phyloP scores from a whole-genome alignment of 2,888 invertebrate species.

The Phalera bucephala region DNA sequence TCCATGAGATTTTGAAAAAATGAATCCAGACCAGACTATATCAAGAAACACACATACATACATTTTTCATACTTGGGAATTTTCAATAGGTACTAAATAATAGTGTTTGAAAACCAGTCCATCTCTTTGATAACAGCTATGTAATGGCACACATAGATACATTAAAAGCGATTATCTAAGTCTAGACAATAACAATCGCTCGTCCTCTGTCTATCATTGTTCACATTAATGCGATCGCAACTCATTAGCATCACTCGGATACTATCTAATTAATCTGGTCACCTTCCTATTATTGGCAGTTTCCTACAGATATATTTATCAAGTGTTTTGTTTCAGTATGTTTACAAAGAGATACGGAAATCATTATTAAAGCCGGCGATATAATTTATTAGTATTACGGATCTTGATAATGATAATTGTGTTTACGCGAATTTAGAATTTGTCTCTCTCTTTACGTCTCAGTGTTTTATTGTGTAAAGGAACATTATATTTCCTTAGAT shows the following conservation, averaged over 20 bases:
- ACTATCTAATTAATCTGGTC: conserved; percentile 37
- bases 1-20: no score
- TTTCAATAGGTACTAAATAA: no score
- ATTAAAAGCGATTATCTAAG: no score
- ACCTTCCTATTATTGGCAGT: conserved; percentile 48
- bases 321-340: conserved; percentile 53
- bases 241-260: conserved; percentile 25
- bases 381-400: conserved; percentile 28
- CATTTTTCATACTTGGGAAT: no score
- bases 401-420: conserved; percentile 24
- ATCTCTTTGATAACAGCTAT: no score
- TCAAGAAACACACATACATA: no score
- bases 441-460: no score
- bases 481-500: no score
- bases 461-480: no score
- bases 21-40: no score
- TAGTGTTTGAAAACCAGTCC: no score
- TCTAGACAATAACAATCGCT: conserved; percentile 19
- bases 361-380: conserved; percentile 39
- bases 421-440: conserved; percentile 25
- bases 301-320: conserved; percentile 47
- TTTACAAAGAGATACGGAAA: conserved; percentile 61
- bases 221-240: conserved; percentile 6
- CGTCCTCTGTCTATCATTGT: conserved; percentile 32
- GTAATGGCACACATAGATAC: no score